Conservation (phyloP, 2,797 vertebrate species). For the Cephalopachus bancanus region DNA sequence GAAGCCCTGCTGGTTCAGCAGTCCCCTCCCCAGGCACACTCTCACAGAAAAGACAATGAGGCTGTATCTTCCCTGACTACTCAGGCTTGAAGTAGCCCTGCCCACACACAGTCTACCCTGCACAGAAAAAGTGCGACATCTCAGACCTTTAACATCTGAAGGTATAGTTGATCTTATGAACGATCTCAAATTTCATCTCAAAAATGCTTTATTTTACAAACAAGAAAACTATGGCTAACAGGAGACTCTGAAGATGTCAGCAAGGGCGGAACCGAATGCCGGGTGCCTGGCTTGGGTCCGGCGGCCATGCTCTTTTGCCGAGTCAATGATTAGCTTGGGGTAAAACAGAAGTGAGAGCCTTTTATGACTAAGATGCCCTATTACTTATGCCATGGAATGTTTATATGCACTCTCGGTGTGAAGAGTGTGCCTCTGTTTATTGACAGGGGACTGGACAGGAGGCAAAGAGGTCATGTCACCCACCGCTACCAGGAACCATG, state of each 20-base stretch:
- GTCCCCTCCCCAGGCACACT: too few species aligned
- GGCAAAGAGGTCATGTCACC: not conserved
- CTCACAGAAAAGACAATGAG: slow-evolving; percentile 71
- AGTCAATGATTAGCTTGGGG: not conserved
- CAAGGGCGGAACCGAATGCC: not conserved
- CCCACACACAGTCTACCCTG: accelerated
- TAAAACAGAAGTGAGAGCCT: accelerated
- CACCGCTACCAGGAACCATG: not conserved
- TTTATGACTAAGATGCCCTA: not conserved
- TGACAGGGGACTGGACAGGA: not conserved
- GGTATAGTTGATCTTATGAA: not conserved
- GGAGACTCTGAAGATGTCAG: not conserved
- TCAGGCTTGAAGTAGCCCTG: not conserved
- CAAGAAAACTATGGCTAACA: not conserved
- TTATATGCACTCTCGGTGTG: accelerated
- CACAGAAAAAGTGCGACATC: too few species aligned
- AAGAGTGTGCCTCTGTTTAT: accelerated
- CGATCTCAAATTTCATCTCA: not conserved
- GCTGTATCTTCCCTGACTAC: not conserved
- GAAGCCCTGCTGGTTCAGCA: slow-evolving; percentile 78
- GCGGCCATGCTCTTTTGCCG: not conserved
- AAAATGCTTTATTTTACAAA: not conserved
- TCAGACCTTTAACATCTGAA: not conserved
- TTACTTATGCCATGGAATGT: accelerated
- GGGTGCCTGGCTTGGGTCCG: not conserved